Evolutionary conservation across 2,888 invertebrate species (phyloP).

Genomic region (Nowickia ferox): DNA sequence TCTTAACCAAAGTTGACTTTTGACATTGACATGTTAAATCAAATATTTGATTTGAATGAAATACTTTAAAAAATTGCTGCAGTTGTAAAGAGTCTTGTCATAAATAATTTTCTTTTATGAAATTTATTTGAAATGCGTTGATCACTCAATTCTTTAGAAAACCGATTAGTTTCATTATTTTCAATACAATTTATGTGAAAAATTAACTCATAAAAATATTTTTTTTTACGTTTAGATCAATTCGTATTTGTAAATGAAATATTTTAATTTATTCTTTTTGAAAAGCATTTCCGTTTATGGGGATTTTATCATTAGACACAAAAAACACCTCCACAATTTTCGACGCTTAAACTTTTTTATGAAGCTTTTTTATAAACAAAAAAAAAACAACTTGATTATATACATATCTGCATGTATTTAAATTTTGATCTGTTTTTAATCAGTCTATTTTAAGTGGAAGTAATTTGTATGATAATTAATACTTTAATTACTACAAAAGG

Average conservation of each 20-base stretch:
- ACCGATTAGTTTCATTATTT: slow-evolving; percentile 15
- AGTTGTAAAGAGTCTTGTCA: neutral
- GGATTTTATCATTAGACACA: slow-evolving; percentile 11
- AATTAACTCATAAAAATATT: slow-evolving; percentile 22
- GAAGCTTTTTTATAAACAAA: neutral
- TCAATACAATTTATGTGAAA: slow-evolving; percentile 2
- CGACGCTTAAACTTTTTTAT: neutral
- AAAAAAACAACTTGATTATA: too few species aligned
- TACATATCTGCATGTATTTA: neutral
- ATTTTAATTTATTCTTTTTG: slow-evolving; percentile 7
- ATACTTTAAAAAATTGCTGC: neutral
- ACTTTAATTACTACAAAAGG: neutral
- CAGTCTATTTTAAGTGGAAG: slow-evolving; percentile 19
- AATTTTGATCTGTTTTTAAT: slow-evolving; percentile 54
- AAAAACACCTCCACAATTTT: slow-evolving; percentile 32
- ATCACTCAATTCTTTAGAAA: slow-evolving; percentile 65
- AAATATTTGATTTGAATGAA: slow-evolving; percentile 56
- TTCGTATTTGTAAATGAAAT: slow-evolving; percentile 32
- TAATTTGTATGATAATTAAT: slow-evolving; percentile 47
- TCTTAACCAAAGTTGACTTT: slow-evolving; percentile 62
- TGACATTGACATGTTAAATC: slow-evolving; percentile 70
- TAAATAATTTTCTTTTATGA: neutral
- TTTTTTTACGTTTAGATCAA: neutral
- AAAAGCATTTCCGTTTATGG: slow-evolving; percentile 46
- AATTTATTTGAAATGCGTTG: slow-evolving; percentile 47